These are phyloP conservation scores for Aphidius colemani DNA, from an alignment of 2,888 invertebrate genomes.

Conservation along the genomic window DNA sequence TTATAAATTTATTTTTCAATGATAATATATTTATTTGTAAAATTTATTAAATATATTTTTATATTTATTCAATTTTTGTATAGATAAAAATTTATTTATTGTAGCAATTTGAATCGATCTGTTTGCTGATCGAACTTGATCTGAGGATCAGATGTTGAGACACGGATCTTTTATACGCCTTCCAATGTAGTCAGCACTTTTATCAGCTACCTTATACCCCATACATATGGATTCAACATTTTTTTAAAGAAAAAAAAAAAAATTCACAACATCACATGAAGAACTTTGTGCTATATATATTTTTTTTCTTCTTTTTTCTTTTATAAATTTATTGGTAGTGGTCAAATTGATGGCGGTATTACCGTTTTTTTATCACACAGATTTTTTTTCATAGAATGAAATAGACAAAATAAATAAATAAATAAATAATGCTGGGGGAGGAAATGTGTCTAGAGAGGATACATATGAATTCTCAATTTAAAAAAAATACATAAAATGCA, in stretches of 20 bases:
- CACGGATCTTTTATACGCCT: slow-evolving; percentile 56
- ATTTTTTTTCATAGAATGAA: not conserved
- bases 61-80: not conserved
- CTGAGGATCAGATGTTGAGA: slow-evolving; percentile 55
- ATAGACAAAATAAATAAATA: not conserved
- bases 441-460: not conserved
- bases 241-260: not conserved
- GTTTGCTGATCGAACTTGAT: slow-evolving; percentile 55
- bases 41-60: not conserved
- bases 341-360: not conserved
- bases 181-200: slow-evolving; percentile 59
- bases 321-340: slow-evolving; percentile 4
- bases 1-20: not conserved
- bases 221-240: slow-evolving; percentile 52
- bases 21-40: not conserved
- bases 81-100: not conserved
- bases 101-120: slow-evolving; percentile 41
- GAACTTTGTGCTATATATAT: slow-evolving; percentile 13
- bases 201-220: slow-evolving; percentile 46
- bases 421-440: not conserved
- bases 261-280: slow-evolving; percentile 13
- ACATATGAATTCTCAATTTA: too few species aligned
- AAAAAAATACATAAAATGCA: too few species aligned
- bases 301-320: not conserved
- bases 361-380: too few species aligned